phyloP scores from a whole-genome alignment of 1,140 invertebrate genomes.

The Drosophila nigromelanica region DNA sequence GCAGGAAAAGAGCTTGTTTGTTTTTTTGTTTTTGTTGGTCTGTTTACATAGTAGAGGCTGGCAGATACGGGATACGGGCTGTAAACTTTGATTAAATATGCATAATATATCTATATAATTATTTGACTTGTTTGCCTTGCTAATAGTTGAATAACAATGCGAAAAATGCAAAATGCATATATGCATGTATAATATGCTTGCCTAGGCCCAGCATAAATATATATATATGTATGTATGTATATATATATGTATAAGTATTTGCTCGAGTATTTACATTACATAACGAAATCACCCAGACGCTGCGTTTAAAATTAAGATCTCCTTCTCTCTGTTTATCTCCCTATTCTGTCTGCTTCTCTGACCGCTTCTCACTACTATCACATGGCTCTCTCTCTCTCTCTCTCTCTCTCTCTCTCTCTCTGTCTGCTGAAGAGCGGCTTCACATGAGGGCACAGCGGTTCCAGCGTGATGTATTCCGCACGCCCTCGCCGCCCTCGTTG shows the following conservation, averaged over 20 bases:
- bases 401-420: too few relatives aligned
- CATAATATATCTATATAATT: conserved; percentile 22
- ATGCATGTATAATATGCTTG: conserved; percentile 11
- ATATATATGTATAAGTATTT: conserved; percentile 17
- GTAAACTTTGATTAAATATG: conserved; percentile 40
- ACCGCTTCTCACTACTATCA: conserved; percentile 64
- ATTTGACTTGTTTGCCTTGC: conserved; percentile 17
- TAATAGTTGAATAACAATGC: conserved; percentile 42
- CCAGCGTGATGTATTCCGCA: conserved; percentile 77
- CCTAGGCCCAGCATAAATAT: conserved; percentile 5
- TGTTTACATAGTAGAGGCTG: conserved; percentile 12
- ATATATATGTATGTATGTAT: conserved; percentile 2
- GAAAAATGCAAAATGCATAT: conserved; percentile 45
- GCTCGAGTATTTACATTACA: conserved; percentile 60
- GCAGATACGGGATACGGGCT: not conserved
- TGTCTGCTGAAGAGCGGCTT: not conserved
- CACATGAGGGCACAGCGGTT: conserved; percentile 77
- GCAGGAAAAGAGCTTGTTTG: not conserved
- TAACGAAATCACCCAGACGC: conserved; percentile 77
- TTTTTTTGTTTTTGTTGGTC: not conserved
- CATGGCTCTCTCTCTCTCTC: conserved; percentile 45
- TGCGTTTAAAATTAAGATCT: conserved; percentile 72
- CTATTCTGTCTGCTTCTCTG: not conserved
- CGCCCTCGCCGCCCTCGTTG: conserved; percentile 86
- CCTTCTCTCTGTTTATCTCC: not conserved